Conservation (phyloP, 1,140 invertebrate species). For the Hyposmocoma kahamanoa region DNA sequence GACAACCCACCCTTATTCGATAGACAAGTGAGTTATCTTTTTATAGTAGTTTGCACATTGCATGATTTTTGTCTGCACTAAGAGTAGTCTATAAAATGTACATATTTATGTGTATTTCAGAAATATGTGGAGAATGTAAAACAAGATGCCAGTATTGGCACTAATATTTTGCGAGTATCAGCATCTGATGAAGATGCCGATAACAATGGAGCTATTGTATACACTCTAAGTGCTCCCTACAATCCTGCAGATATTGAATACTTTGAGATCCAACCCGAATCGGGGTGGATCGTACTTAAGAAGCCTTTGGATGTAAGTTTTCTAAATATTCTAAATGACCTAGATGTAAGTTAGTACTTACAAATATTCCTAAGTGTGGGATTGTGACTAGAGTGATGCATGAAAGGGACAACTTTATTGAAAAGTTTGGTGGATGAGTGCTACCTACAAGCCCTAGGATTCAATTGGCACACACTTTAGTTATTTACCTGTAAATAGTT, state of each 20-base stretch:
- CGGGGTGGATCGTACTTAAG: constrained; percentile 95
- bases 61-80: constrained; percentile 27
- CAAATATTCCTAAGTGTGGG: constrained; percentile 26
- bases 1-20: constrained; percentile 96
- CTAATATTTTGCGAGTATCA: constrained; percentile 93
- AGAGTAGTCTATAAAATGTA: background rate
- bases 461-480: constrained; percentile 70
- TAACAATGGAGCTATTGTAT: constrained; percentile 96
- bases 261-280: constrained; percentile 96
- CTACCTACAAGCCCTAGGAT: constrained; percentile 72
- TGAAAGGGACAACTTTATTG: constrained; percentile 68
- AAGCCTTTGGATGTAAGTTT: constrained; percentile 96
- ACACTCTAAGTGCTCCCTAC: constrained; percentile 89
- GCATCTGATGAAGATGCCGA: constrained; percentile 97
- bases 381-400: constrained; percentile 52
- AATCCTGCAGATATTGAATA: constrained; percentile 92
- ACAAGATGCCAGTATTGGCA: constrained; percentile 96
- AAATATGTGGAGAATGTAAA: constrained; percentile 98
- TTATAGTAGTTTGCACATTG: constrained; percentile 33
- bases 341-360: constrained; percentile 8
- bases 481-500: constrained; percentile 71
- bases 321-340: constrained; percentile 12
- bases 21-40: constrained; percentile 82
- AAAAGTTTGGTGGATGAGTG: constrained; percentile 73
- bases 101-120: constrained; percentile 70